Conservation (phyloP, 2,113 vertebrate species). For the Tyto alba region DNA sequence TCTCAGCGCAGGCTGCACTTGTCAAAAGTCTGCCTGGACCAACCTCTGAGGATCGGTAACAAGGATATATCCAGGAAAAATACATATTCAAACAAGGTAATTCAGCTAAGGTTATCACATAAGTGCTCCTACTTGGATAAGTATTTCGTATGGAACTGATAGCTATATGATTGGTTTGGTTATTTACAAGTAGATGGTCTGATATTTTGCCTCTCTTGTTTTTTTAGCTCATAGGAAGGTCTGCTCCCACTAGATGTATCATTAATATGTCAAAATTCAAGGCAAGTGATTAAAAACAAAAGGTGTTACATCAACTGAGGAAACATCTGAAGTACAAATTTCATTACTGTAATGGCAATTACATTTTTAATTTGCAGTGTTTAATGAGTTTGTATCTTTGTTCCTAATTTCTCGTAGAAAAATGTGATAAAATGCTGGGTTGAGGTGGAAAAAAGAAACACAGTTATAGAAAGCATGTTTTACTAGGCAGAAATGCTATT, state of each 20-base stretch:
- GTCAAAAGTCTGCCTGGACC: not conserved
- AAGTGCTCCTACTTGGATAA: not conserved
- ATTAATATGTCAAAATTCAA: not conserved
- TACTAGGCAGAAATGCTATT: not conserved
- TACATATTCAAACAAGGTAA: not conserved
- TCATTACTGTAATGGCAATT: not conserved
- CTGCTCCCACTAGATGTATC: not conserved
- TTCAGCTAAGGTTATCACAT: not conserved
- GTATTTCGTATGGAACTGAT: not conserved
- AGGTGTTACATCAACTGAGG: not conserved
- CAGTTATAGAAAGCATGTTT: not conserved
- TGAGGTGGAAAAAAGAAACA: not conserved
- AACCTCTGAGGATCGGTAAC: not conserved
- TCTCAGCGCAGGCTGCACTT: not conserved
- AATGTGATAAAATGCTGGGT: not conserved
- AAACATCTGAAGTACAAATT: not conserved
- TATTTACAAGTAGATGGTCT: not conserved
- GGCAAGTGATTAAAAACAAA: not conserved
- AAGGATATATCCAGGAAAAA: not conserved
- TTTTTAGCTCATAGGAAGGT: not conserved
- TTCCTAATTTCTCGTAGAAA: not conserved
- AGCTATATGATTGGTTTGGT: not conserved
- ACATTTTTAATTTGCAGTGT: not conserved
- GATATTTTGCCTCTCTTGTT: not conserved
- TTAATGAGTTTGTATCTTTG: not conserved